phyloP scores from a whole-genome alignment of 92 coral and sea anemone species.

The Muricea muricata region DNA sequence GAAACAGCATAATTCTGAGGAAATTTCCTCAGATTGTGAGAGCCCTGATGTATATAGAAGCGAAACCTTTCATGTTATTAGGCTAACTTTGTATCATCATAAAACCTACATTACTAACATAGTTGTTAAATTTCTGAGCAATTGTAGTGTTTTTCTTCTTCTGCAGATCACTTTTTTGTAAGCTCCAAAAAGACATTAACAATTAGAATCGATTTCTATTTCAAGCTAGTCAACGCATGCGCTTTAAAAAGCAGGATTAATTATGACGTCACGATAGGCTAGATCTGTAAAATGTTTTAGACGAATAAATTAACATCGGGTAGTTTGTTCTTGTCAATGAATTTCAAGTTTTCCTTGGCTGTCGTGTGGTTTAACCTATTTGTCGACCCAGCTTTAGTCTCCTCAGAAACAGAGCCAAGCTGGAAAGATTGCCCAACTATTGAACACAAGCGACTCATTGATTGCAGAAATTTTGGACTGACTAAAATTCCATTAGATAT shows the following conservation, averaged over 20 bases:
- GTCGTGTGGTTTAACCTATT: not conserved
- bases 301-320: not conserved
- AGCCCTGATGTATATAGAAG: no score
- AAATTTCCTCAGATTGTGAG: no score
- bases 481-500: not conserved
- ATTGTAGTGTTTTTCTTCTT: no score
- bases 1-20: no score
- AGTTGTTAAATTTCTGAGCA: no score
- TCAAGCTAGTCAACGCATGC: no score
- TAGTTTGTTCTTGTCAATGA: not conserved
- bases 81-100: no score
- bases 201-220: no score
- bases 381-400: not conserved
- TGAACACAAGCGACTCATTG: not conserved
- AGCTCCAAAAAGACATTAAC: no score
- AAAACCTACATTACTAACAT: no score
- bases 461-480: not conserved
- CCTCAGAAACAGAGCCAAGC: not conserved
- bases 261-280: not conserved
- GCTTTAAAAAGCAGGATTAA: not conserved
- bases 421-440: not conserved
- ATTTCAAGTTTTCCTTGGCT: not conserved
- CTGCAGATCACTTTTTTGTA: no score
- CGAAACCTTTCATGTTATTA: no score
- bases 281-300: not conserved